A percentile compares a stretch with the other conserved stretches of the same genome.
Conservation (phyloP, 2,888 invertebrate species). For the Tribolium freemani region DNA sequence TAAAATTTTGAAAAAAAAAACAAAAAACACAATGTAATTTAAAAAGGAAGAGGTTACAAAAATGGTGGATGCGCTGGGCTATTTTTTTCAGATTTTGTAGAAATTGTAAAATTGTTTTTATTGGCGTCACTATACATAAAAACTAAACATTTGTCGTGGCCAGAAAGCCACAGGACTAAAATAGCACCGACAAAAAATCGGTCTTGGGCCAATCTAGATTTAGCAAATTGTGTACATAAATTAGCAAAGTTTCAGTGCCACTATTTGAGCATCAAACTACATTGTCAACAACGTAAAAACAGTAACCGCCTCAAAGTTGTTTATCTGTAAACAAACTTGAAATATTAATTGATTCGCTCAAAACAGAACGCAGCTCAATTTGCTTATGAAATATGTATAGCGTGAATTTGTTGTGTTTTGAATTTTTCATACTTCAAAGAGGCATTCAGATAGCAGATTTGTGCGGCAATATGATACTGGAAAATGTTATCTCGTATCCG, state of each 20-base stretch:
- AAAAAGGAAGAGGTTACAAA: no score
- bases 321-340: constrained; percentile 22
- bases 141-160: no score
- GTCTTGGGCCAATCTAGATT: neutral
- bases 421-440: constrained; percentile 32
- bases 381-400: constrained; percentile 21
- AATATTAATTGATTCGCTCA: constrained; percentile 16
- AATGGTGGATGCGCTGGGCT: no score
- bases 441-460: constrained; percentile 22
- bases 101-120: no score
- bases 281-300: constrained; percentile 33
- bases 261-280: constrained; percentile 31
- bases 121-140: no score
- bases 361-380: neutral
- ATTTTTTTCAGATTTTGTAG: no score
- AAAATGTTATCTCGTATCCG: constrained; percentile 20
- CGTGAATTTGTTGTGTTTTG: constrained; percentile 20
- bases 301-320: constrained; percentile 17
- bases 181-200: no score
- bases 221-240: constrained; percentile 24
- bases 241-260: constrained; percentile 27
- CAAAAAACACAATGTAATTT: no score
- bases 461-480: constrained; percentile 12
- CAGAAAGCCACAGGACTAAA: no score
- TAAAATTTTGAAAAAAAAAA: no score